A percentile compares a stretch with the other conserved stretches of the same genome.
Conservation (phyloP, 2,797 vertebrate genomes). For the Karalla daura region DNA sequence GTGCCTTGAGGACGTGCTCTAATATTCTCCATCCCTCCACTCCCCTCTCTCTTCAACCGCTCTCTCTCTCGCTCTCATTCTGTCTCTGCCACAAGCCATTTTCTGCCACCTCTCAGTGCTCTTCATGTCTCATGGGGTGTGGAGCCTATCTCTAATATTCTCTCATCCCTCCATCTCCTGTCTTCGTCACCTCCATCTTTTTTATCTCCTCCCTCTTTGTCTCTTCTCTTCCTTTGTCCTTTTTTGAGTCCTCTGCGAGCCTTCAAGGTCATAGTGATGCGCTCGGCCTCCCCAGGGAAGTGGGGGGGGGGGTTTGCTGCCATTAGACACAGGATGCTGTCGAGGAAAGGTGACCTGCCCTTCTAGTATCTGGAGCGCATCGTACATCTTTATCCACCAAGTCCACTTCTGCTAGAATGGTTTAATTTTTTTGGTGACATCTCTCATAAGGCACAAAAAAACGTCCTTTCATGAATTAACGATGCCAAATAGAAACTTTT, state of each 20-base stretch:
- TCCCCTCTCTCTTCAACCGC: slow-evolving; percentile 52
- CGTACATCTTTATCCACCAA: neutral
- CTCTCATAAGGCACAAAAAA: slow-evolving; percentile 6
- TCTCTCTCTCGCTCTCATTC: slow-evolving; percentile 56
- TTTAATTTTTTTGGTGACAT: slow-evolving; percentile 33
- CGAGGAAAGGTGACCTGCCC: slow-evolving; percentile 14
- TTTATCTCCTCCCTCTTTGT: slow-evolving; percentile 19
- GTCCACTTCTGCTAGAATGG: neutral
- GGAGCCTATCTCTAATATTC: slow-evolving; percentile 56
- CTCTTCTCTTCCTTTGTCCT: slow-evolving; percentile 28
- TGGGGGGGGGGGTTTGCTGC: too few relatives aligned
- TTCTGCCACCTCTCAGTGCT: slow-evolving; percentile 66
- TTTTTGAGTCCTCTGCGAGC: slow-evolving; percentile 17
- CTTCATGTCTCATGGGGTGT: slow-evolving; percentile 48
- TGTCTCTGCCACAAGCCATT: slow-evolving; percentile 68
- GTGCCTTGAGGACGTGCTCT: slow-evolving; percentile 76
- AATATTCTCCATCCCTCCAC: slow-evolving; percentile 65
- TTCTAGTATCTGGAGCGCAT: slow-evolving; percentile 32
- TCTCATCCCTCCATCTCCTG: slow-evolving; percentile 65
- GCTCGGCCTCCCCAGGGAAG: slow-evolving; percentile 28
- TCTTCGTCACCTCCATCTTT: slow-evolving; percentile 52
- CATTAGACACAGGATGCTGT: slow-evolving; percentile 32
- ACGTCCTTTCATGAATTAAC: slow-evolving; percentile 51
- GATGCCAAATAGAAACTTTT: slow-evolving; percentile 53
- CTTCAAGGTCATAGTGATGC: slow-evolving; percentile 65